Conservation (phyloP, 2,888 invertebrate species). For the Bellardia bayeri region DNA sequence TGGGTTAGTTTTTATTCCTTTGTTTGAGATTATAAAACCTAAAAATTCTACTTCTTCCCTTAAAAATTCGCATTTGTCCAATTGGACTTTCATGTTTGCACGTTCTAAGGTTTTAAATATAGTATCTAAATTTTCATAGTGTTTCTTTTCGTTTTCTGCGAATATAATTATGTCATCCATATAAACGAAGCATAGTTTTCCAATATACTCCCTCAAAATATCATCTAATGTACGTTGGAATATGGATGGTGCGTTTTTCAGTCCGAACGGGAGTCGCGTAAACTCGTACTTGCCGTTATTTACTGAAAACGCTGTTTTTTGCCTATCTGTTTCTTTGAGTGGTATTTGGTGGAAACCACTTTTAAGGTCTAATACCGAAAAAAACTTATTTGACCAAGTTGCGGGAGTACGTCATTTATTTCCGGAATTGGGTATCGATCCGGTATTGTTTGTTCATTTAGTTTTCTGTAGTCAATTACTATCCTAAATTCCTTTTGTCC, state of each 20-base stretch:
- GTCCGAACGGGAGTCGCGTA: neutral
- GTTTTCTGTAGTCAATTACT: slow-evolving; percentile 14
- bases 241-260: neutral
- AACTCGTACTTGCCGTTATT: slow-evolving; percentile 37
- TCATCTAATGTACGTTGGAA: neutral
- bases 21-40: neutral
- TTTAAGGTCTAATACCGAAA: slow-evolving; percentile 40
- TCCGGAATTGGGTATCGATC: slow-evolving; percentile 48
- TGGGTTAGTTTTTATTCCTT: neutral
- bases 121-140: slow-evolving; percentile 12
- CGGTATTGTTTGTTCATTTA: slow-evolving; percentile 20
- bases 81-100: slow-evolving; percentile 18
- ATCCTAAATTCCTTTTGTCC: slow-evolving; percentile 21
- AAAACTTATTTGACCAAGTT: slow-evolving; percentile 15
- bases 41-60: neutral
- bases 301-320: slow-evolving; percentile 35
- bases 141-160: neutral
- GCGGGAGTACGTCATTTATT: slow-evolving; percentile 25
- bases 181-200: slow-evolving; percentile 19
- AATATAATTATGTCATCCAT: slow-evolving; percentile 54
- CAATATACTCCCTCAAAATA: neutral
- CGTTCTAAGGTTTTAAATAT: slow-evolving; percentile 8
- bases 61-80: neutral
- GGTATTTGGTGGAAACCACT: slow-evolving; percentile 42
- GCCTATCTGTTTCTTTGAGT: slow-evolving; percentile 7